These are phyloP conservation scores for Brachypodius melanocephalos DNA, from an alignment of 2,113 vertebrate species.

Conservation along the genomic window DNA sequence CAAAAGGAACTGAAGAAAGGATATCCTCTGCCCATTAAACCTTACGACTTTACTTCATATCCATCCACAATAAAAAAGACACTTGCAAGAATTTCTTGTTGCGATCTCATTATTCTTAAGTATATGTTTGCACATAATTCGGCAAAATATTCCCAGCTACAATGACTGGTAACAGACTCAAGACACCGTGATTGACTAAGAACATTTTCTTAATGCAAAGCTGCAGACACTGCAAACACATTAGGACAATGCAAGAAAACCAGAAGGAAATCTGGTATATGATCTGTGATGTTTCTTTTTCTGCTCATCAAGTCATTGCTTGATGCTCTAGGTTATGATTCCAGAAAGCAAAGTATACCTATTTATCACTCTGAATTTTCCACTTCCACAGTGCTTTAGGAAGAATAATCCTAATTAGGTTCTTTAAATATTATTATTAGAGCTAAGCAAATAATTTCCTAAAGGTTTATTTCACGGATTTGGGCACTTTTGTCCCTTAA, in stretches of 20 bases:
- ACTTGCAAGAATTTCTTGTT: background rate
- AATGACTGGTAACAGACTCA: background rate
- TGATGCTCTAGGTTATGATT: background rate
- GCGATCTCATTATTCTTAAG: background rate
- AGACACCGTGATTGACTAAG: background rate
- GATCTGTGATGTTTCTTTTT: background rate
- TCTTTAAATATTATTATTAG: slow-evolving; percentile 5
- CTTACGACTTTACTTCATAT: background rate
- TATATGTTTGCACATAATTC: background rate
- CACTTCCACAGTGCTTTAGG: background rate
- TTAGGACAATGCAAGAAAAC: background rate
- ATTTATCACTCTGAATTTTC: background rate
- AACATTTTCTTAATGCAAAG: background rate
- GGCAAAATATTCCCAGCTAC: background rate
- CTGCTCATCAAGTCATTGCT: background rate
- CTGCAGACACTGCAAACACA: background rate
- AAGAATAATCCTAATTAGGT: background rate
- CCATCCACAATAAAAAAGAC: background rate
- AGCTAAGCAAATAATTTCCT: slow-evolving; percentile 2
- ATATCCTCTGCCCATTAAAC: background rate
- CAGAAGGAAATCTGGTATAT: background rate
- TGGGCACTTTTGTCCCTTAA: background rate
- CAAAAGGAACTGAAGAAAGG: background rate
- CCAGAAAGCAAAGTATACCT: background rate
- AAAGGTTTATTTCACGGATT: background rate